Evolutionary conservation across 2,113 vertebrate genomes (phyloP), one percentile per base, ranked within the genome.

Genomic region (Mugil cephalus): DNA sequence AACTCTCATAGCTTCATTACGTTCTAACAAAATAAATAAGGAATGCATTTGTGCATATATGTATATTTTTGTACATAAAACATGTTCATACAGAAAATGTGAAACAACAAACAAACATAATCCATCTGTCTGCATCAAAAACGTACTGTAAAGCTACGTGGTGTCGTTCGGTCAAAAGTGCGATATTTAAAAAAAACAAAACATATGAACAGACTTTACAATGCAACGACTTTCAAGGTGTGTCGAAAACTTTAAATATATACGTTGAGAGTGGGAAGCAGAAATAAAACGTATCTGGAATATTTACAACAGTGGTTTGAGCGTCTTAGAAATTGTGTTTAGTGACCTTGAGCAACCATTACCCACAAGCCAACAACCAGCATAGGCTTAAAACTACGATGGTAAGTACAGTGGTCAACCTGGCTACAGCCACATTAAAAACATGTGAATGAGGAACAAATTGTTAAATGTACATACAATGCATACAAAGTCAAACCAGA

Each of bases 11-110:
- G 18, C 53, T 58, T 17, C 11, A 2, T 24, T 35, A 13, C 24
- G 8, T n/a, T 18, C 30, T 7, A 46, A 18, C 53, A 21, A 75
- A 82, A 86, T 80, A 86, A 82, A 88, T 77, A 87, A 61, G n/a
- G 15, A 58, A 35, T 14, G 15, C 15, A 48, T 18, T 60, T 1
- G 38, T 30, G 24, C 24, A 3, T 30, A 3, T 30, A 3, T 30
- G 2, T 30, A 5, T 30, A n/a, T 30, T 30, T 30, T 50, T 42
- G 9, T 21, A 73, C 51, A 78, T 10, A 51, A 46, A 74, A 77
- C 13, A 69, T 15, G 13, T 47, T 21, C 11, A 74, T 6, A 36
- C 8, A 14, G 9, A 38, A 24, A 17, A 35, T 21, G 15, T 6
- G 18, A 24, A 53, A 47, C 66, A 21, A 45, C 21, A 63, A 64